A percentile compares a stretch with the other conserved stretches of the same genome.
Conservation (phyloP, 2,113 vertebrate species). For the Plecturocebus donacophilus region DNA sequence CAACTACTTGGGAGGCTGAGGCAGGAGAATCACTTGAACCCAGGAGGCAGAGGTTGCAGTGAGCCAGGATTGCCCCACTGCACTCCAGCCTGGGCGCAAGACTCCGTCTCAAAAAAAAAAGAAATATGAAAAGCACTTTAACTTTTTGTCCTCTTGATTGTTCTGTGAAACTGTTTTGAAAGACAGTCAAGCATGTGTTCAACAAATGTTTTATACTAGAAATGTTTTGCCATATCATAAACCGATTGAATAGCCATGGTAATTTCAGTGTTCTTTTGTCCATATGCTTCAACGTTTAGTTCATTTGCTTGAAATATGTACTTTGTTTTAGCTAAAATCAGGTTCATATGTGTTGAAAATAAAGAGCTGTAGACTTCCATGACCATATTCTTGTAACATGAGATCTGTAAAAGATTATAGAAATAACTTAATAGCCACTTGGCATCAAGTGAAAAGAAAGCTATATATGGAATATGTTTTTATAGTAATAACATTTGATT, state of each 20-base stretch:
- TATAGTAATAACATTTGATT: conserved; percentile 75
- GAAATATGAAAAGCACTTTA: conserved; percentile 35
- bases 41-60: too few species aligned
- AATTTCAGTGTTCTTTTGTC: conserved; percentile 81
- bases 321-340: conserved; percentile 79
- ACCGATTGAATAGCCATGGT: conserved; percentile 77
- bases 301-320: conserved; percentile 74
- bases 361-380: conserved; percentile 52
- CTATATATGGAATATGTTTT: conserved; percentile 70
- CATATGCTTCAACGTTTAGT: conserved; percentile 71
- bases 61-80: too few species aligned
- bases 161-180: conserved; percentile 78
- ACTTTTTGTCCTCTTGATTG: conserved; percentile 64
- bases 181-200: conserved; percentile 79
- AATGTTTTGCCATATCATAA: conserved; percentile 75
- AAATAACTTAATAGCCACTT: conserved; percentile 67
- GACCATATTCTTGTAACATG: conserved; percentile 68
- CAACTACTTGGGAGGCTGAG: too few species aligned
- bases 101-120: too few species aligned
- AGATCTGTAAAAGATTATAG: conserved; percentile 70
- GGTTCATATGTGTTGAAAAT: conserved; percentile 79
- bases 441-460: conserved; percentile 68
- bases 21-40: too few species aligned
- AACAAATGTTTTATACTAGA: conserved; percentile 81
- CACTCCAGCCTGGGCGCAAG: too few species aligned